Evolutionary conservation across 2,888 invertebrate genomes (phyloP).

Genomic region (Lingula anatina): DNA sequence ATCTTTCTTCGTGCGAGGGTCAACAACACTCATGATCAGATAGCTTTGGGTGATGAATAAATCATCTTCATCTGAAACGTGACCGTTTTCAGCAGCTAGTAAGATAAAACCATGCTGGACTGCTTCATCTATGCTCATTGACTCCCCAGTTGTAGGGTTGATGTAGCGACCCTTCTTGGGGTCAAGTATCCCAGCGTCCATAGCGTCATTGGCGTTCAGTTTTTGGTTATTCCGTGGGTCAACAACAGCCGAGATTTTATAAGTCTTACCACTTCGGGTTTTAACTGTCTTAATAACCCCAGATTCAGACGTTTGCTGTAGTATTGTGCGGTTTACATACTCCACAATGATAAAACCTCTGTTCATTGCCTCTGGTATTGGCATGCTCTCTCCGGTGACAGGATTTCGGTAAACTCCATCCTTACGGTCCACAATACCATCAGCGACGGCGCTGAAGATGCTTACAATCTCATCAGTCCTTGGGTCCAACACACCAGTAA

Average conservation of each 20-base stretch:
- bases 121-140: slow-evolving; percentile 46
- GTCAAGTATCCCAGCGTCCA: slow-evolving; percentile 38
- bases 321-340: slow-evolving; percentile 19
- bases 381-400: slow-evolving; percentile 31
- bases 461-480: neutral
- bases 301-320: slow-evolving; percentile 16
- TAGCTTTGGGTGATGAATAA: slow-evolving; percentile 11
- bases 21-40: slow-evolving; percentile 33
- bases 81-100: slow-evolving; percentile 11
- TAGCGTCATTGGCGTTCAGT: slow-evolving; percentile 40
- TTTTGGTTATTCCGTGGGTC: slow-evolving; percentile 37
- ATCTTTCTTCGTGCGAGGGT: slow-evolving; percentile 38
- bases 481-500: neutral
- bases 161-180: slow-evolving; percentile 36
- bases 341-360: slow-evolving; percentile 40
- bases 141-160: slow-evolving; percentile 34
- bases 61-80: neutral
- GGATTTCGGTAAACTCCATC: slow-evolving; percentile 19
- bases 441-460: neutral
- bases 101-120: slow-evolving; percentile 38
- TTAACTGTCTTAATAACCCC: neutral
- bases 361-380: slow-evolving; percentile 47
- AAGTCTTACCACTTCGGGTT: neutral
- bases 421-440: neutral
- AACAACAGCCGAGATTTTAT: slow-evolving; percentile 16